Evolutionary conservation across 2,113 vertebrate genomes (phyloP).

Genomic region (Ornithorhynchus anatinus): DNA sequence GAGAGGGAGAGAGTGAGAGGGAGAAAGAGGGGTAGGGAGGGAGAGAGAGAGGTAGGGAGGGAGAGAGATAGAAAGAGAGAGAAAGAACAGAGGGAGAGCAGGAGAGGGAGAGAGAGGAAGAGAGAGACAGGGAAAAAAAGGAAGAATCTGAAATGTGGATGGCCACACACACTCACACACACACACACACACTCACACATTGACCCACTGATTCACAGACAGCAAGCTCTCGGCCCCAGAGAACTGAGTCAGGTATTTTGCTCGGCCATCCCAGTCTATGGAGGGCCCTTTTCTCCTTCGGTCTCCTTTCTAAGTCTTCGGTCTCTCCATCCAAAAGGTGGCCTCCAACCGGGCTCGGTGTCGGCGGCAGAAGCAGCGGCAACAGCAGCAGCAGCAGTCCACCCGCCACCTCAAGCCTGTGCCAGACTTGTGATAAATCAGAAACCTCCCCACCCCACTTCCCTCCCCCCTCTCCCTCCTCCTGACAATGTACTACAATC

Average conservation of each 20-base stretch:
- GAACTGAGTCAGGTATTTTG: background rate
- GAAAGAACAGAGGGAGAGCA: too few species aligned
- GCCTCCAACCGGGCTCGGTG: too few species aligned
- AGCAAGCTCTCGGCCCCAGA: background rate
- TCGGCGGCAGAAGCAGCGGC: too few species aligned
- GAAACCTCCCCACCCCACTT: background rate
- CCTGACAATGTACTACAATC: background rate
- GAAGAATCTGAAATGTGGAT: too few species aligned
- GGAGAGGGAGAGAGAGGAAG: background rate
- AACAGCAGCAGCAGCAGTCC: too few species aligned
- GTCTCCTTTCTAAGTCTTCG: too few species aligned
- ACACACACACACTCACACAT: fast-evolving
- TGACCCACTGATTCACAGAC: fast-evolving
- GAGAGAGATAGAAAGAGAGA: background rate
- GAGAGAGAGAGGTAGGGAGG: background rate
- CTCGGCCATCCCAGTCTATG: too few species aligned
- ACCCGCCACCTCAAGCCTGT: too few species aligned
- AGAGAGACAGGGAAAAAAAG: too few species aligned
- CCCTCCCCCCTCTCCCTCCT: background rate
- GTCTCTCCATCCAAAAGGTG: too few species aligned
- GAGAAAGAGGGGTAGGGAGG: too few species aligned
- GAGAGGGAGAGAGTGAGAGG: background rate
- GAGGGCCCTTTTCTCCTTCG: too few species aligned
- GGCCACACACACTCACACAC: background rate
- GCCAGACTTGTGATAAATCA: background rate